Base-by-base conservation (phyloP, 92 coral and sea anemone species). In the Palythoa grandiflora region DNA sequence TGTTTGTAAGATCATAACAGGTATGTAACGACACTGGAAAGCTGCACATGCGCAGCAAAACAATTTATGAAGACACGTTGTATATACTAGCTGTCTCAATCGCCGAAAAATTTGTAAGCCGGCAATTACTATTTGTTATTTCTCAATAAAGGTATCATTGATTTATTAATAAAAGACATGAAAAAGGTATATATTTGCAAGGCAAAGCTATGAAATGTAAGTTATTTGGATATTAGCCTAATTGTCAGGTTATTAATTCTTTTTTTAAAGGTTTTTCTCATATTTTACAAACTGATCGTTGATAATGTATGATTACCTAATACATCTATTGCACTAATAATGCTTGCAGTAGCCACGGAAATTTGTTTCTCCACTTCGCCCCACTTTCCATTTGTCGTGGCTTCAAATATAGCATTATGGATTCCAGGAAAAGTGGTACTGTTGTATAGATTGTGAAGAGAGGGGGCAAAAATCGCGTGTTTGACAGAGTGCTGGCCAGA, bases 351-450 rank as follows among this genome's bases (percentile, higher is more conserved):
- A 40, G 86, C 55, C 21, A 81, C 2, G 16, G 86, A 81, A 66
- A 81, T 81, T 12, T 81, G 86, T 38, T 40, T 81, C 38, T 81
- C 47, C 20, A 81, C 86, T 65, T 81, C 86, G 9, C 38, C 57
- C 86, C 86, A 81, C 5, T 38, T 78, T 36, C 70, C 68, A 14
- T 50, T 21, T 47, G 20, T 76, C 9, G 16, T 55, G 39, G 68
- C 70, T 19, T 80, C 19, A 47, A 47, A 12, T 48, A 81, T 81
- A 3, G 86, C 86, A 19, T 81, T 53, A 6, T 66, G n/a, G 57
- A 81, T 66, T 21, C 86, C 86, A 44, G 86, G 86, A 81, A 81
- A 81, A 6, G 44, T 65, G 6, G 86, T 51, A 54, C 86, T 81
- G 13, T 16, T 28, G 75, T 66, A 21, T 61, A 81, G 75, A 66